These are phyloP conservation scores for Sceliomorpha sp. DNA, from an alignment of 2,888 invertebrate species.

Conservation along the genomic window DNA sequence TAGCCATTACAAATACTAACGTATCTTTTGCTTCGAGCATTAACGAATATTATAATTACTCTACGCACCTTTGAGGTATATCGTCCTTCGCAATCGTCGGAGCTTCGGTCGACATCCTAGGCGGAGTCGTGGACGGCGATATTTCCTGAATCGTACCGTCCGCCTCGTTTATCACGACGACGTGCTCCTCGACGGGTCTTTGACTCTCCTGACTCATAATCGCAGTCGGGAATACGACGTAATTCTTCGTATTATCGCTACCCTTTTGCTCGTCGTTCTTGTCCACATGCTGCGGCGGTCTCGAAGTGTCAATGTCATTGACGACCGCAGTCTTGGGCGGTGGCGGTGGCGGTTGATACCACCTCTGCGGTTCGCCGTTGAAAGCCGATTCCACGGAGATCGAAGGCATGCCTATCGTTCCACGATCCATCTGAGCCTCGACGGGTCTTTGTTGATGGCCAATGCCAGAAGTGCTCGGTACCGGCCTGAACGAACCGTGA, in stretches of 20 bases:
- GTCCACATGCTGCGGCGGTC: constrained; percentile 28
- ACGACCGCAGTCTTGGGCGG: constrained; percentile 27
- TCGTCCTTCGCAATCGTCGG: constrained; percentile 21
- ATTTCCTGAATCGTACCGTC: constrained; percentile 69
- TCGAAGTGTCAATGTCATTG: constrained; percentile 46
- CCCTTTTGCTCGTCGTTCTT: constrained; percentile 30
- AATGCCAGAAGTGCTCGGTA: constrained; percentile 67
- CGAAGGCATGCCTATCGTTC: constrained; percentile 64
- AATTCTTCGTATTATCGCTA: constrained; percentile 23
- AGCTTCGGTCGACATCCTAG: constrained; percentile 21
- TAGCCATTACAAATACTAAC: no score
- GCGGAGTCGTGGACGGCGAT: constrained; percentile 47
- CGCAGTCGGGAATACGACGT: constrained; percentile 24
- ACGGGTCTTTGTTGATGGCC: constrained; percentile 74
- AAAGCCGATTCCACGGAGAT: constrained; percentile 57
- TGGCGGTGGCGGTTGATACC: constrained; percentile 59
- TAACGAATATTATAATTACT: no score
- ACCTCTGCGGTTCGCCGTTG: constrained; percentile 59
- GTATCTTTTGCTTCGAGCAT: no score
- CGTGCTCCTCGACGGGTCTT: constrained; percentile 68
- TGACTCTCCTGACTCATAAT: constrained; percentile 44
- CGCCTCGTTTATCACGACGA: constrained; percentile 72
- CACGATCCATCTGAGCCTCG: constrained; percentile 61
- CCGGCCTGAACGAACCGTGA: constrained; percentile 62
- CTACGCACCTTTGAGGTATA: constrained; percentile 64